Evolutionary conservation across 2,888 invertebrate genomes (phyloP), one percentile per base, ranked within the genome.

Genomic region (Eurytoma adleriae): DNA sequence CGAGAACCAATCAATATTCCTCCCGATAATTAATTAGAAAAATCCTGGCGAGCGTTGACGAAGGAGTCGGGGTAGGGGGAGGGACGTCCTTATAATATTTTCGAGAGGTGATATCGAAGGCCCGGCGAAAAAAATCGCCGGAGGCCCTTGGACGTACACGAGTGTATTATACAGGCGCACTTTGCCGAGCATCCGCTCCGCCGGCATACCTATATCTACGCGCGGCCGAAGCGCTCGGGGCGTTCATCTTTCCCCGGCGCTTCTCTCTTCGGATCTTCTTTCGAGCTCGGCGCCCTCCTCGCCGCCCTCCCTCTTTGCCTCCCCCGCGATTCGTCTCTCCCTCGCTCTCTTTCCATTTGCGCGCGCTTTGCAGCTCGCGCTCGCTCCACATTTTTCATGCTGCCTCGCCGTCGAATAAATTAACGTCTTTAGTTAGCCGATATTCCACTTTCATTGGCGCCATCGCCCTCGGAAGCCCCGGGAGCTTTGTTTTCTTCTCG

Each of bases 351-450:
- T 76, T 76, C 61, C 67, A 69, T 77, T 77, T 70, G 76, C 54
- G 30, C 62, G 4, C 79, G 20, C 56, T 57, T 75, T 72, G 57
- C 61, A n/a, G 13, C 68, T 68, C 76, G 68, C 59, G 78, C 80
- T 56, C 79, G 66, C 79, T 66, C 77, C 40, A 67, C 76, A 82
- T 81, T 86, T 81, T 83, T 81, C 82, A 81, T 74, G 79, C 84
- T 84, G 83, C 84, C 85, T 85, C 83, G 84, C 86, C 86, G 86
- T 88, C 86, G 89, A 89, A 88, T 89, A 88, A 89, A 88, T 89
- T 88, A 89, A 88, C 86, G 87, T 88, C 88, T 87, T 89, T 86
- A 88, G 87, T 88, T 87, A 85, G 85, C 86, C 87, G 86, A 88
- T 89, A 88, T 86, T 87, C 86, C 83, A 75, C 56, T 64, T 64